Evolutionary conservation across 2,113 vertebrate species (phyloP).

Genomic region (Hippopotamus amphibius): DNA sequence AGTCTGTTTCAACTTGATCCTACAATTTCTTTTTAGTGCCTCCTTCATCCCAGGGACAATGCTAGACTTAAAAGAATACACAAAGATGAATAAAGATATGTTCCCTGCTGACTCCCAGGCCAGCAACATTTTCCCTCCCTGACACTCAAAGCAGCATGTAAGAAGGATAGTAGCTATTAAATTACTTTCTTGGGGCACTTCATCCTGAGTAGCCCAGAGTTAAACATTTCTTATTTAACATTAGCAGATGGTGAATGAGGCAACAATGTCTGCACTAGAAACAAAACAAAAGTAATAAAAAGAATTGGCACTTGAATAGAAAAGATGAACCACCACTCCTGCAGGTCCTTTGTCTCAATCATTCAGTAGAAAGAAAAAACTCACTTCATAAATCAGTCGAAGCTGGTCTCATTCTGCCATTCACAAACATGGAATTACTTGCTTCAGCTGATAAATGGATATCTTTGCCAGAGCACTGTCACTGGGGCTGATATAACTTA

Average conservation of each 20-base stretch:
- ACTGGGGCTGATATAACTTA: conserved; percentile 55
- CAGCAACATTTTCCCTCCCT: not conserved
- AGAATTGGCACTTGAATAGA: conserved; percentile 71
- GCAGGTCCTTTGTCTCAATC: conserved; percentile 69
- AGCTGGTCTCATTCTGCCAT: conserved; percentile 63
- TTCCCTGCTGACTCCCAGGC: conserved; percentile 42
- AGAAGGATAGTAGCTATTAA: conserved; percentile 45
- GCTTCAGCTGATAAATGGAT: conserved; percentile 55
- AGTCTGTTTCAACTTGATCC: not conserved
- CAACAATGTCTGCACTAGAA: conserved; percentile 47
- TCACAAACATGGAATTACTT: conserved; percentile 61
- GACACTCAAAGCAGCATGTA: conserved; percentile 4
- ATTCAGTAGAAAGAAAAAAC: conserved; percentile 60
- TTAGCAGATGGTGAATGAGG: conserved; percentile 73
- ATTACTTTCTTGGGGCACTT: conserved; percentile 63
- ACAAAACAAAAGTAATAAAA: conserved; percentile 80
- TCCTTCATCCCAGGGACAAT: not conserved
- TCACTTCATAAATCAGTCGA: conserved; percentile 62
- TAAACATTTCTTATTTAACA: conserved; percentile 74
- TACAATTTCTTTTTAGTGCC: conserved; percentile 30
- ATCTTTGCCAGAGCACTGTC: conserved; percentile 47
- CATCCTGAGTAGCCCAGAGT: conserved; percentile 52
- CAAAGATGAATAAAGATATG: conserved; percentile 51
- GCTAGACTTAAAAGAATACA: conserved; percentile 36
- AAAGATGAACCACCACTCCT: conserved; percentile 66